phyloP scores from a whole-genome alignment of 2,888 invertebrate species.

The Apotomis turbidana region DNA sequence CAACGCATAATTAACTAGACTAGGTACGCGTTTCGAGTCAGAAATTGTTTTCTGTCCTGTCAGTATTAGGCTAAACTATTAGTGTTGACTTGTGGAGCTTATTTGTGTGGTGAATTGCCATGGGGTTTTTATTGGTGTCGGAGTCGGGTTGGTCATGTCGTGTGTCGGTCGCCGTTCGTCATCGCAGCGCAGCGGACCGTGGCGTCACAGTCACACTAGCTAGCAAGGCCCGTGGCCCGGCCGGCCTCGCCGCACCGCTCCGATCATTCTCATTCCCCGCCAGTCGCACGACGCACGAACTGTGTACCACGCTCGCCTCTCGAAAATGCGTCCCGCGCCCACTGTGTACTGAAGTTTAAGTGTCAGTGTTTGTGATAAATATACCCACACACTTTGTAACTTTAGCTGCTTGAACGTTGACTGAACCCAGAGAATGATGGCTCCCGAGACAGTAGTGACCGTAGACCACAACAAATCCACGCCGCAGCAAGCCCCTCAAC shows the following conservation, averaged over 20 bases:
- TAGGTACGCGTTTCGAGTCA: too few species aligned
- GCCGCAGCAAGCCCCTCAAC: constrained; percentile 74
- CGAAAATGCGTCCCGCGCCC: constrained; percentile 71
- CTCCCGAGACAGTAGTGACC: constrained; percentile 93
- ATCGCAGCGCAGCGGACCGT: constrained; percentile 40
- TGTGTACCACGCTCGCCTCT: constrained; percentile 67
- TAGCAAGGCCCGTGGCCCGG: constrained; percentile 50
- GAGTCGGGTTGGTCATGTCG: constrained; percentile 39
- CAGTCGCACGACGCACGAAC: constrained; percentile 73
- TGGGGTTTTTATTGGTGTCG: background rate
- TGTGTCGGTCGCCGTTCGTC: constrained; percentile 26
- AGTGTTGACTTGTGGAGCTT: too few species aligned
- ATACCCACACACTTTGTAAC: constrained; percentile 48
- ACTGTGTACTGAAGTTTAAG: constrained; percentile 69
- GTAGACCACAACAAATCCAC: constrained; percentile 87
- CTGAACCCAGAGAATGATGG: constrained; percentile 83
- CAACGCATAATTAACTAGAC: too few species aligned
- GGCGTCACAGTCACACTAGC: constrained; percentile 38
- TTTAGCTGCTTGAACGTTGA: constrained; percentile 45
- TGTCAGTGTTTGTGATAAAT: constrained; percentile 70
- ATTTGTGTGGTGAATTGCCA: background rate
- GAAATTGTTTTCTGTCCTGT: too few species aligned
- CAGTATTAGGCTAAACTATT: too few species aligned
- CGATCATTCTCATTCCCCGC: constrained; percentile 60
- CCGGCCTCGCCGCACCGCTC: constrained; percentile 49